Conservation (phyloP, 2,113 vertebrate species). For the Xyrauchen texanus region DNA sequence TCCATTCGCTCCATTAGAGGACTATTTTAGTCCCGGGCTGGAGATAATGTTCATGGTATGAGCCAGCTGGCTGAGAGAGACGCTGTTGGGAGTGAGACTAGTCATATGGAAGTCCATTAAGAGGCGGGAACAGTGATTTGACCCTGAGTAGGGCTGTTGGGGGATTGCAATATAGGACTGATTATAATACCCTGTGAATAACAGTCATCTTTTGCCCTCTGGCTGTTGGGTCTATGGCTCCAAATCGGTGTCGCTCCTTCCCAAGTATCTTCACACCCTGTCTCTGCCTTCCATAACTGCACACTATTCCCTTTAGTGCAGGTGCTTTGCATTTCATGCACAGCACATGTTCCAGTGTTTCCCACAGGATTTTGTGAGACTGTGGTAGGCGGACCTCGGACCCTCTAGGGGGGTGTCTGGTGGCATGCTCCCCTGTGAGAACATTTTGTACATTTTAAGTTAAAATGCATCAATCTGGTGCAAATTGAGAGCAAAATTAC, state of each 20-base stretch:
- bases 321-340: neutral
- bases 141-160: neutral
- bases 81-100: neutral
- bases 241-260: neutral
- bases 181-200: slow-evolving; percentile 37
- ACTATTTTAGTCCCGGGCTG: slow-evolving; percentile 40
- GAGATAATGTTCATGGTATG: slow-evolving; percentile 35
- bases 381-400: too few species aligned
- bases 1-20: slow-evolving; percentile 43
- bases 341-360: neutral
- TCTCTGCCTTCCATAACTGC: neutral
- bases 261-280: neutral
- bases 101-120: slow-evolving; percentile 25
- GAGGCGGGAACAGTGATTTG: slow-evolving; percentile 3
- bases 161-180: neutral
- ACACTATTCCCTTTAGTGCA: slow-evolving; percentile 6
- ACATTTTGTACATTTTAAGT: too few species aligned
- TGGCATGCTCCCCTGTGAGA: too few species aligned
- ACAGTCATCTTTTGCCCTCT: slow-evolving; percentile 6
- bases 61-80: slow-evolving; percentile 1
- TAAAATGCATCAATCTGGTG: too few species aligned
- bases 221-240: slow-evolving; percentile 12
- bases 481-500: too few species aligned
- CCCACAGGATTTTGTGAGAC: neutral
- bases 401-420: too few species aligned